Evolutionary conservation across 2,113 vertebrate species (phyloP).

Genomic region (Chloropsis cyanopogon): DNA sequence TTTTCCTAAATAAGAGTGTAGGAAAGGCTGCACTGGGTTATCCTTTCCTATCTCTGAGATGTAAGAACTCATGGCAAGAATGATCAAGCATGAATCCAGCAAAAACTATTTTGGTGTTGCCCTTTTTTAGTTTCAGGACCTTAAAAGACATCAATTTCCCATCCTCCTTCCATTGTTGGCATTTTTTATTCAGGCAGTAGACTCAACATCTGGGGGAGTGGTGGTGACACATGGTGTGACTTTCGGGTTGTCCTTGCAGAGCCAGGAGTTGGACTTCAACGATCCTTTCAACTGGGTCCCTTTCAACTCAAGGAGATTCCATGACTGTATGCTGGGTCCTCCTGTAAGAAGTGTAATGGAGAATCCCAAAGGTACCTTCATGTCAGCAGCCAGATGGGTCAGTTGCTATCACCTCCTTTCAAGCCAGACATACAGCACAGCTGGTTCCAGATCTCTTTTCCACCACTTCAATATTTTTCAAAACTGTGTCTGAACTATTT

Average conservation of each 20-base stretch:
- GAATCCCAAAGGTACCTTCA: background rate
- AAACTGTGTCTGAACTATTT: background rate
- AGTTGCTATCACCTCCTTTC: background rate
- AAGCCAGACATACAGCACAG: background rate
- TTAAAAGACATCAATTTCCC: background rate
- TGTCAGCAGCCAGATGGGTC: rapidly evolving
- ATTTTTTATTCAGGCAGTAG: background rate
- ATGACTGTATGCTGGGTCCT: background rate
- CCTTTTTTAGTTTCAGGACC: background rate
- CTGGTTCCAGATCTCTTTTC: background rate
- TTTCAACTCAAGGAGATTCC: background rate
- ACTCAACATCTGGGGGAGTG: background rate
- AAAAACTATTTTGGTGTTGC: background rate
- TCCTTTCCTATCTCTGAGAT: background rate
- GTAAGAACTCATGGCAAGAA: background rate
- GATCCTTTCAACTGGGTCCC: background rate
- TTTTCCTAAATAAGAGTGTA: background rate
- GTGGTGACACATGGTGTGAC: background rate
- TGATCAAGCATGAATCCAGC: background rate
- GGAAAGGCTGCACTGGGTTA: background rate
- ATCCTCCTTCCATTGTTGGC: background rate
- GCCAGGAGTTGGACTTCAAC: background rate
- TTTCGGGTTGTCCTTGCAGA: background rate
- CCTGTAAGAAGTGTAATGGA: background rate
- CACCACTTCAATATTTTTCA: background rate